A percentile compares a stretch with the other conserved stretches of the same genome.
phyloP scores from a whole-genome alignment of 2,113 vertebrate genomes.

The Syrrhaptes paradoxus region DNA sequence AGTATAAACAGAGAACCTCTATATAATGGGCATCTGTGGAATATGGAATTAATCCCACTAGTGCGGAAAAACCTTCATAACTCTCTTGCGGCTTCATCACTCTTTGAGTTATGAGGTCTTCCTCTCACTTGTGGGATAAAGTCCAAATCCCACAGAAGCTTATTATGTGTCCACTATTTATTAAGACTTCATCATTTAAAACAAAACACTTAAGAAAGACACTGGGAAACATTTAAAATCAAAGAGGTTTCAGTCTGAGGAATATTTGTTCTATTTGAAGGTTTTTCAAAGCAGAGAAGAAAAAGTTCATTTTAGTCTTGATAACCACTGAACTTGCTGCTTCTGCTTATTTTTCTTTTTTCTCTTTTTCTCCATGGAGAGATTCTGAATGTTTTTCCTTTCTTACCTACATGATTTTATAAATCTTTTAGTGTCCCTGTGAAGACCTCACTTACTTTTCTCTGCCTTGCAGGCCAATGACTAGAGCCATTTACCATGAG shows the following conservation, averaged over 20 bases:
- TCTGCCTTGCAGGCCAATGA: not conserved
- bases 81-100: conserved; percentile 76
- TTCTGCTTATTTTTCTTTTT: conserved; percentile 43
- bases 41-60: conserved; percentile 75
- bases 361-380: not conserved
- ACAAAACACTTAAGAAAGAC: conserved; percentile 75
- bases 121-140: conserved; percentile 70
- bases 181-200: conserved; percentile 72
- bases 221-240: conserved; percentile 65
- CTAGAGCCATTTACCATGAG: not conserved
- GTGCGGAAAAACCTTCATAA: conserved; percentile 74
- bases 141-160: conserved; percentile 73
- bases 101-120: conserved; percentile 76
- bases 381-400: conserved; percentile 38
- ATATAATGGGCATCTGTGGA: conserved; percentile 75
- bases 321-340: conserved; percentile 33
- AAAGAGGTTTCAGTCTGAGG: conserved; percentile 53
- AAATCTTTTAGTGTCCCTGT: conserved; percentile 2
- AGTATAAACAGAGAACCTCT: conserved; percentile 74
- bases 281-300: conserved; percentile 51
- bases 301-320: conserved; percentile 32
- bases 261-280: conserved; percentile 56
- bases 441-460: conserved; percentile 14
- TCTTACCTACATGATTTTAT: conserved; percentile 37
- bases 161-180: conserved; percentile 72